phyloP scores from a whole-genome alignment of 2,888 invertebrate genomes.

The Volucella bombylans region DNA sequence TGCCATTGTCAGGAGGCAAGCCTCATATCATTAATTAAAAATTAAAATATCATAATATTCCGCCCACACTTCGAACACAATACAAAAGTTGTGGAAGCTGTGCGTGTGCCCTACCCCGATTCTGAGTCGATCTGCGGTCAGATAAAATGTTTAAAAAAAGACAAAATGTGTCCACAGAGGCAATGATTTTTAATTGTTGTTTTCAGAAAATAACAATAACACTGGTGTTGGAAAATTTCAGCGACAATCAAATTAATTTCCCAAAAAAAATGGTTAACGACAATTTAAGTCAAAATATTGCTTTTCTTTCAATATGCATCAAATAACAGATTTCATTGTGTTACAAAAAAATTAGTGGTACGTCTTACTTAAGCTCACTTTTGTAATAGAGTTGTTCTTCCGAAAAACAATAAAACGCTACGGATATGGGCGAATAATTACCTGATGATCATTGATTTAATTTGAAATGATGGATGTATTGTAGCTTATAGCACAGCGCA shows the following conservation, averaged over 20 bases:
- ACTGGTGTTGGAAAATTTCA: neutral
- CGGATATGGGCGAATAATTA: no score
- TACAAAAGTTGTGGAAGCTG: conserved; percentile 2
- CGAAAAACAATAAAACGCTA: no score
- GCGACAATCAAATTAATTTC: conserved; percentile 19
- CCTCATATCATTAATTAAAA: conserved; percentile 40
- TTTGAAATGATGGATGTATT: no score
- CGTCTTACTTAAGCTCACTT: no score
- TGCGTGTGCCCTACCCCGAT: conserved; percentile 13
- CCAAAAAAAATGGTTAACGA: neutral
- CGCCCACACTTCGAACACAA: conserved; percentile 23
- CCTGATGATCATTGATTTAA: no score
- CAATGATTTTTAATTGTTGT: conserved; percentile 1
- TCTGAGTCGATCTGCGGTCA: conserved; percentile 15
- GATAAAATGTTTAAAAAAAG: conserved; percentile 2
- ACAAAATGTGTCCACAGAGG: neutral
- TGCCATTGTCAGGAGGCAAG: conserved; percentile 43
- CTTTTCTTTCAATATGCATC: no score
- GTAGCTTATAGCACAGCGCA: no score
- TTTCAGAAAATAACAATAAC: neutral
- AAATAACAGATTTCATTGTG: no score
- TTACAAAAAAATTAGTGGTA: no score
- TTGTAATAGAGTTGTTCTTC: no score
- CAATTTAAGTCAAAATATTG: neutral
- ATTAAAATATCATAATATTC: conserved; percentile 2